phyloP scores from a whole-genome alignment of 2,797 vertebrate genomes.

The Emydoidea blandingii region DNA sequence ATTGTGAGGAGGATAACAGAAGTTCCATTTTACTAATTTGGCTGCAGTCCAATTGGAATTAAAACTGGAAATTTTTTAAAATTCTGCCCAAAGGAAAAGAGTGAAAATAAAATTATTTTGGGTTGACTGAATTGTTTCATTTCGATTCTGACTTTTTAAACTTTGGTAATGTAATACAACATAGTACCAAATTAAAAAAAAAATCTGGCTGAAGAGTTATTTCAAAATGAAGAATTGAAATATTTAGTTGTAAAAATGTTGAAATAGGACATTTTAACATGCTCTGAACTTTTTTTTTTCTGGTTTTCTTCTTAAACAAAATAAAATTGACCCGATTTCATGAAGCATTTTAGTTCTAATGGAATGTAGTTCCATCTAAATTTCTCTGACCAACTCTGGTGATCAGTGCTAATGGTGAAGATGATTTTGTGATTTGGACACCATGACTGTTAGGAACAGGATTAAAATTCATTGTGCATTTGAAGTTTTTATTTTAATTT shows the following conservation, averaged over 20 bases:
- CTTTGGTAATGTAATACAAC: not conserved
- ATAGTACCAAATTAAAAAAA: not conserved
- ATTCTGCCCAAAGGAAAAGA: not conserved
- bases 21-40: not conserved
- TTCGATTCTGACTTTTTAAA: not conserved
- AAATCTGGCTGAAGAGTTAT: not conserved
- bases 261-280: not conserved
- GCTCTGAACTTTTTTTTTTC: not conserved
- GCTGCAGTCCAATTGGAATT: not conserved
- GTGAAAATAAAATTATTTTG: not conserved
- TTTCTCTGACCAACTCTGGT: not conserved
- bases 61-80: not conserved
- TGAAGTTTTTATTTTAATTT: not conserved
- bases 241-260: not conserved
- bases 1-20: not conserved
- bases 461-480: not conserved
- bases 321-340: not conserved
- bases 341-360: not conserved
- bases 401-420: not conserved
- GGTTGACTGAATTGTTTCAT: not conserved
- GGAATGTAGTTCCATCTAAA: not conserved
- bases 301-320: not conserved
- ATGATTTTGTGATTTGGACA: not conserved
- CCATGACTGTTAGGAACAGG: no score
- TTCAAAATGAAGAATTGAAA: not conserved